Percentiles rank a stretch among this genome's conserved stretches.
These are phyloP conservation scores for Erebia ligea DNA, from an alignment of 2,888 invertebrate species.

Conservation along the genomic window DNA sequence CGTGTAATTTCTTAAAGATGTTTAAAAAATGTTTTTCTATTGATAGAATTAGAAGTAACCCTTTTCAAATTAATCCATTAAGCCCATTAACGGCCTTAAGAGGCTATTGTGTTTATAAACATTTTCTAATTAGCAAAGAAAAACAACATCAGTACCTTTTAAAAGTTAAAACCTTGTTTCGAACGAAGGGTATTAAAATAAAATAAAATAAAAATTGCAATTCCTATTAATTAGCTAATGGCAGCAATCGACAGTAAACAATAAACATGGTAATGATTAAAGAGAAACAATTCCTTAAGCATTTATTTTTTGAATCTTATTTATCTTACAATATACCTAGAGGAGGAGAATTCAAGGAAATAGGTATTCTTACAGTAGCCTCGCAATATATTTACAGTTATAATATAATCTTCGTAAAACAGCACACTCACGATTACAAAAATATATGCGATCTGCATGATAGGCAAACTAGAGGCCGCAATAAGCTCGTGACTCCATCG, in stretches of 20 bases:
- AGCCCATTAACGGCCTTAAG: conserved; percentile 10
- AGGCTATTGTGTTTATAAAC: conserved; percentile 5
- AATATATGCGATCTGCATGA: too few species aligned
- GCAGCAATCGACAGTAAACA: neutral
- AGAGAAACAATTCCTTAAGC: neutral
- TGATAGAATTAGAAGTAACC: conserved; percentile 6
- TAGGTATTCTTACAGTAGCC: too few species aligned
- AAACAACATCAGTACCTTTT: conserved; percentile 1
- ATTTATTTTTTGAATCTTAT: neutral
- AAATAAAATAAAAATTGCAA: neutral
- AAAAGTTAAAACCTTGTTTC: neutral
- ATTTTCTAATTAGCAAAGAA: conserved; percentile 15
- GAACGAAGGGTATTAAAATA: neutral
- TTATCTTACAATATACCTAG: too few species aligned
- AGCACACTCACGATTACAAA: too few species aligned
- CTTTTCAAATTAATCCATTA: conserved; percentile 14
- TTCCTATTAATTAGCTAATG: neutral
- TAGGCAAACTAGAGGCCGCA: too few species aligned
- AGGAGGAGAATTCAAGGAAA: too few species aligned
- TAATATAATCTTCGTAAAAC: too few species aligned
- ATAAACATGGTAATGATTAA: neutral
- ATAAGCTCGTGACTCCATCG: too few species aligned
- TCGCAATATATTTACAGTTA: too few species aligned
- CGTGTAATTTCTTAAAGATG: neutral
- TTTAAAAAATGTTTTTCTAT: neutral